Evolutionary conservation across 2,113 vertebrate genomes (phyloP), one percentile per base, ranked within the genome.

Genomic region (Telmatochromis sp.): DNA sequence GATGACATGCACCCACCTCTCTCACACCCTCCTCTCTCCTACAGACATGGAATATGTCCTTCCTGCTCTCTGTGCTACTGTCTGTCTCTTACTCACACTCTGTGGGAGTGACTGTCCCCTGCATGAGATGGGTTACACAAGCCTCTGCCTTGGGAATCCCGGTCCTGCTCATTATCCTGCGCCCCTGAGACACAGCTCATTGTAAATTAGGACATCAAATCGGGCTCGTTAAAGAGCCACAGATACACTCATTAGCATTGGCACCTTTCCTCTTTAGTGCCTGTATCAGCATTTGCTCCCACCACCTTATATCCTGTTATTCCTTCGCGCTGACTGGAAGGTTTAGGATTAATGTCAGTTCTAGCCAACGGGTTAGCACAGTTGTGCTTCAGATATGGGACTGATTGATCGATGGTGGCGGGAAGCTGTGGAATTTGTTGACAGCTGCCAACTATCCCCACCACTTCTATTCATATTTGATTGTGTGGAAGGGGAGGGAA

Each of bases 341-440:
- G 31, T 91, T 95, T 91, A 93, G 94, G 92, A 95, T 95, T 94
- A 92, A 95, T 95, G 94, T 95, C 94, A 93, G 87, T 88, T 63
- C 45, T 83, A 80, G 94, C 94, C 94, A 87, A 81, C 83, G 92
- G 94, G 91, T 93, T 92, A 84, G 65, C 33, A 4, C 89, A 85
- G 91, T 75, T 93, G 92, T 88, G 91, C 86, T 87, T 86, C 83
- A 92, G 92, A 92, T 89, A 81, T 51, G 55, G n/a, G 57, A n/a
- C 82, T 91, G 93, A 94, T 92, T 90, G 90, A 94, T 95, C 83
- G 53, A 91, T 90, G 85, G 87, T 93, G 91, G 92, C 87, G 86
- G 91, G 82, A 84, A 91, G 91, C 85, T 87, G 82, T 90, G 85
- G 87, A 90, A 89, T 92, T 87, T 87, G 94, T 93, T 93, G 92